phyloP scores from a whole-genome alignment of 2,113 vertebrate genomes.

The Gadus chalcogrammus region DNA sequence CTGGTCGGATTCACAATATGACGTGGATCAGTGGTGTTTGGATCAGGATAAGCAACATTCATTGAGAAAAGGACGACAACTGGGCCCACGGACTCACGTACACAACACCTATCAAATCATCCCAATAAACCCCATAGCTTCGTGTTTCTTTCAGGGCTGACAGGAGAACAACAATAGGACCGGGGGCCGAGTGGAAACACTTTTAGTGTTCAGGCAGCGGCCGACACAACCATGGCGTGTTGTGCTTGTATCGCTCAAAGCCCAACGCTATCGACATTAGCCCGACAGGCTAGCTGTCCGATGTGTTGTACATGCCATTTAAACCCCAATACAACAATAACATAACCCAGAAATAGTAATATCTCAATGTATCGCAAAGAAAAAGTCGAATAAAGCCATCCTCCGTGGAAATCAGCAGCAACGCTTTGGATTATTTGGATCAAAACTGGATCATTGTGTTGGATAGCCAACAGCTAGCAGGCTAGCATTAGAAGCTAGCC shows the following conservation, averaged over 20 bases:
- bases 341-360: not conserved
- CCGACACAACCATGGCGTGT: constrained; percentile 53
- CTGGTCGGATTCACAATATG: not conserved
- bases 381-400: no score
- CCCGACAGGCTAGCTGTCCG: constrained; percentile 42
- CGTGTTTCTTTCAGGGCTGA: not conserved
- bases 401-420: no score
- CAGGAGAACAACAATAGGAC: constrained; percentile 26
- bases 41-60: constrained; percentile 39
- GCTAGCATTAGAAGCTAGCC: constrained; percentile 50
- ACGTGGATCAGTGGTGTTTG: constrained; percentile 33
- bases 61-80: constrained; percentile 6
- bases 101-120: no score
- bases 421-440: no score
- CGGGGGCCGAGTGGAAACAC: constrained; percentile 18
- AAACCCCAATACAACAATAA: constrained; percentile 19
- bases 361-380: not conserved
- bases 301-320: constrained; percentile 38
- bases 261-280: constrained; percentile 53
- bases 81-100: not conserved
- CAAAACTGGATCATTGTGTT: no score
- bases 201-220: constrained; percentile 33
- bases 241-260: constrained; percentile 41
- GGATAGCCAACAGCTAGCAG: constrained; percentile 31
- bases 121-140: not conserved